Percentiles rank a stretch among this genome's conserved stretches.
Evolutionary conservation across 2,113 vertebrate species (phyloP).

Genomic region (Echinops telfairi): DNA sequence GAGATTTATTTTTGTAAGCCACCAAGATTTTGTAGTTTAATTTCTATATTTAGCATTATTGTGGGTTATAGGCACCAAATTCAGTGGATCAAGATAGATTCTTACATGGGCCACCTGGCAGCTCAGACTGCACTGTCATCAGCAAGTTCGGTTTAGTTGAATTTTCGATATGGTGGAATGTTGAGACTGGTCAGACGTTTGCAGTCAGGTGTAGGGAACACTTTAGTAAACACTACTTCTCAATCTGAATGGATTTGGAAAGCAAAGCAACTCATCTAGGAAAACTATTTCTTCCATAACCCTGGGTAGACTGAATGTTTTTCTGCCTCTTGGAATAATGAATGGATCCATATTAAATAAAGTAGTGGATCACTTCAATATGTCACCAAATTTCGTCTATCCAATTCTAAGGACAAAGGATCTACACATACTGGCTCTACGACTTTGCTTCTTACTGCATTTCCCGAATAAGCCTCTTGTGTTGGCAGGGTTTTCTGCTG

Average conservation of each 20-base stretch:
- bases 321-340: not conserved
- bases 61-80: not conserved
- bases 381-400: not conserved
- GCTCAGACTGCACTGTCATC: not conserved
- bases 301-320: not conserved
- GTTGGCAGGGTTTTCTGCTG: slow-evolving; percentile 70
- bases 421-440: not conserved
- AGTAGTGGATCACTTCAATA: not conserved
- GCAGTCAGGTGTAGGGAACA: not conserved
- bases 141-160: not conserved
- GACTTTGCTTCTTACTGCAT: slow-evolving; percentile 58
- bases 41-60: not conserved
- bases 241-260: not conserved
- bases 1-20: not conserved
- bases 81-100: not conserved
- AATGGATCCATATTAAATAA: not conserved
- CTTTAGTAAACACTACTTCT: not conserved
- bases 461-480: slow-evolving; percentile 62
- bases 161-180: not conserved
- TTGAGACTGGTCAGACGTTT: not conserved
- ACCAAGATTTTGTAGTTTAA: not conserved
- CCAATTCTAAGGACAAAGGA: slow-evolving; percentile 46
- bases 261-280: not conserved
- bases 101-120: not conserved
- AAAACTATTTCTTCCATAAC: not conserved